A percentile compares a stretch with the other conserved stretches of the same genome.
These are phyloP conservation scores for Opisthograptis luteolata DNA, from an alignment of 2,888 invertebrate genomes.

Conservation along the genomic window DNA sequence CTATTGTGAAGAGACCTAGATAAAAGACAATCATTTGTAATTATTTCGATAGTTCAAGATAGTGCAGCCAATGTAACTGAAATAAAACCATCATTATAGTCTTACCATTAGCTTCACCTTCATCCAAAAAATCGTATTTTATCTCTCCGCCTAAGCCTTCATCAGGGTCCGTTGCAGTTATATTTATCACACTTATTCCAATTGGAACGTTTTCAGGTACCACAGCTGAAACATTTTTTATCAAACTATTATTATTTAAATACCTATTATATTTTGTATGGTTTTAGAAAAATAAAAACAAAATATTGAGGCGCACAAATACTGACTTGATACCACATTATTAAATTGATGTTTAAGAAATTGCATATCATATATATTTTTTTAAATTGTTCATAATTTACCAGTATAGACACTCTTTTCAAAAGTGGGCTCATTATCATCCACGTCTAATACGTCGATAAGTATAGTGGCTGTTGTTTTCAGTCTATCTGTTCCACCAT, in stretches of 20 bases:
- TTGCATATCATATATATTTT: too few relatives aligned
- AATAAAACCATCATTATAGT: too few relatives aligned
- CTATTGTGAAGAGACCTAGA: slow-evolving; percentile 87
- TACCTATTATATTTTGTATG: too few relatives aligned
- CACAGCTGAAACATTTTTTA: slow-evolving; percentile 84
- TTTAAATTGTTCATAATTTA: slow-evolving; percentile 34
- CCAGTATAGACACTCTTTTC: slow-evolving; percentile 85
- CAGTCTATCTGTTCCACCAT: slow-evolving; percentile 87
- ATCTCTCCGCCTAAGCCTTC: slow-evolving; percentile 89
- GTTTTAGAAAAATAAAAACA: too few relatives aligned
- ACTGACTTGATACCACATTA: too few relatives aligned
- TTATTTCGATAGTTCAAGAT: too few relatives aligned
- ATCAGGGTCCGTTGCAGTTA: slow-evolving; percentile 90
- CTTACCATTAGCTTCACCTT: slow-evolving; percentile 88
- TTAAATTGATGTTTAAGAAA: too few relatives aligned
- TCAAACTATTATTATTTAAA: too few relatives aligned
- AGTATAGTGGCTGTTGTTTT: slow-evolving; percentile 86
- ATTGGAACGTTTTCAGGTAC: slow-evolving; percentile 90
- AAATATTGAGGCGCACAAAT: too few relatives aligned
- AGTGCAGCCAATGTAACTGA: slow-evolving; percentile 4
- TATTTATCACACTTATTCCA: slow-evolving; percentile 87
- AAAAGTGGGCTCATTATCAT: slow-evolving; percentile 90
- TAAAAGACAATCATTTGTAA: slow-evolving; percentile 11
- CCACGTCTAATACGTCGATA: slow-evolving; percentile 90
- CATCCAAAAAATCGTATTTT: slow-evolving; percentile 89